A percentile compares a stretch with the other conserved stretches of the same genome.
phyloP scores from a whole-genome alignment of 2,113 vertebrate genomes.

The Semnopithecus entellus region DNA sequence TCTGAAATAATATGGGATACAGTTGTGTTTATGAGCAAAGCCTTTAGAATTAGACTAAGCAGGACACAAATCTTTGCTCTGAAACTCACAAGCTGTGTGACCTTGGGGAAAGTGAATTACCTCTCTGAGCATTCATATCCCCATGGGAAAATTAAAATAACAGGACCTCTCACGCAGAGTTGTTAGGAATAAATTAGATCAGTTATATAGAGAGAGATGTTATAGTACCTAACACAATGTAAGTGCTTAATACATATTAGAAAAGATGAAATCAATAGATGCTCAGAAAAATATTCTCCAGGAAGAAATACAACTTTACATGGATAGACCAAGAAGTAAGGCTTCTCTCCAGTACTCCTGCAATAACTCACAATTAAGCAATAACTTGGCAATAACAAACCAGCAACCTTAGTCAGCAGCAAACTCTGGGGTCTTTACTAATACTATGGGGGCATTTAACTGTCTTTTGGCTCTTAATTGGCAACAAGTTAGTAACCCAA shows the following conservation, averaged over 20 bases:
- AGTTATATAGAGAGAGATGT: background rate
- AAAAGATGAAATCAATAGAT: background rate
- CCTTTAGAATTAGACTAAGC: background rate
- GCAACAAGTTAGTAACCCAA: conserved; percentile 79
- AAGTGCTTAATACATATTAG: background rate
- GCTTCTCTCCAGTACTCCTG: background rate
- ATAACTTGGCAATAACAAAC: background rate
- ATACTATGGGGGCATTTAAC: conserved; percentile 61
- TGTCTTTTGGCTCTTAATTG: conserved; percentile 78
- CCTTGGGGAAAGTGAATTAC: background rate
- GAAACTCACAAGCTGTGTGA: background rate
- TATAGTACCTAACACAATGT: background rate
- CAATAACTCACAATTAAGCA: background rate
- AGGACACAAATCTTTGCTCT: background rate
- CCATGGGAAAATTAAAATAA: background rate
- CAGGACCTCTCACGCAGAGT: background rate
- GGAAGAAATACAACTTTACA: background rate
- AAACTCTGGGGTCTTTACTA: conserved; percentile 57
- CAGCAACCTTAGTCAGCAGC: background rate
- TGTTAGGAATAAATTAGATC: background rate
- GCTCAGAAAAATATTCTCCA: background rate
- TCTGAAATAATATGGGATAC: background rate
- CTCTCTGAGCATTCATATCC: background rate
- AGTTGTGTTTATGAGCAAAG: background rate
- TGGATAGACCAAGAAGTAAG: background rate